Base-by-base conservation (phyloP, 30 jellyfish, hydroid and myxozoan genomes). In the Pseudorhiza aurosa region DNA sequence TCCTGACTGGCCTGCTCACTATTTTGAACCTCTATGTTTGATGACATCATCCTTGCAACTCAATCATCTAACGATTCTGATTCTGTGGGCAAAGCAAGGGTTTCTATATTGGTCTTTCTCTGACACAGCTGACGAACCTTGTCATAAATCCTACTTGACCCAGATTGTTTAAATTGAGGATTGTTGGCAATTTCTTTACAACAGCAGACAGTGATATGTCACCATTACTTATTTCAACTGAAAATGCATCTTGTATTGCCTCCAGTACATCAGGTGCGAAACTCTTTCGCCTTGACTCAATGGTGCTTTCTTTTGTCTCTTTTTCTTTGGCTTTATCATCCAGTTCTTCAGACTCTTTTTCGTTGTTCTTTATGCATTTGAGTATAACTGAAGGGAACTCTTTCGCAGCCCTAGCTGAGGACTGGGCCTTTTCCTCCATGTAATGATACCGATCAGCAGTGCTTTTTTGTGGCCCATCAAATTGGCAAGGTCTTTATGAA, bases 391-490 rank as follows among this genome's bases (percentile, higher is more conserved):
- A 1, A 10, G 75, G 85, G 9, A 51, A 42, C 58, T 31, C 85
- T 72, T n/a, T 55, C 31, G 85, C 75, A 27, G 85, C 85, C 72
- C 85, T 31, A 72, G 49, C 85, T 31, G 85, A 72, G 1, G 85
- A 72, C 39, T 8, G 7, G 7, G 51, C 35, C 31, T 72, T 72
- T 18, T 50, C 85, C 22, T 72, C 85, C 63, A 72, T 26, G 17
- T 25, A 51, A 27, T 72, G 51, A 32, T 72, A 72, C 39, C 85
- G 42, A 26, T 72, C 75, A 0, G 85, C 85, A 21, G 85, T 72
- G 27, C 73, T 27, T 28, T 72, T 33, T 72, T 72, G 73, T 72
- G 85, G 14, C 85, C 85, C 85, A 72, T 72, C 37, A 72, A 31
- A 51, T 51, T 72, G 5, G 85, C 85, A 18, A 72, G 72, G 63